Percentiles rank a stretch among this genome's conserved stretches.
Conservation (phyloP, 1,140 invertebrate genomes). For the Homalodisca vitripennis region DNA sequence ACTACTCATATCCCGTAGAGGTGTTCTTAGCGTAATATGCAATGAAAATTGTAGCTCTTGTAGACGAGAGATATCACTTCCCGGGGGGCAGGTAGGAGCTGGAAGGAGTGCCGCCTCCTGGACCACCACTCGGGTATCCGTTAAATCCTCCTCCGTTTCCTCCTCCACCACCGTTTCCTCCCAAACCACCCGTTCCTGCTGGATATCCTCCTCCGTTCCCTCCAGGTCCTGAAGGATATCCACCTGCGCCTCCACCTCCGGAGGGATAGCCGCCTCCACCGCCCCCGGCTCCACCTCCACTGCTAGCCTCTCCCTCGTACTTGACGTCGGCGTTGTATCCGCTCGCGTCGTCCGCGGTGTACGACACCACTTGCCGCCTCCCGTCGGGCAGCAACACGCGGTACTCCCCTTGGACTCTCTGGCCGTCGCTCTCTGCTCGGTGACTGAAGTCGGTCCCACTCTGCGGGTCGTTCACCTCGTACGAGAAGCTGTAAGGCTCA, state of each 20-base stretch:
- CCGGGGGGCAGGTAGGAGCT: conserved; percentile 20
- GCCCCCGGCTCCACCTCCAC: conserved; percentile 47
- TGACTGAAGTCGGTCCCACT: conserved; percentile 71
- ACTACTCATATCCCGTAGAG: too few relatives aligned
- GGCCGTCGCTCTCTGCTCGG: conserved; percentile 69
- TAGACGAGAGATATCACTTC: conserved; percentile 1
- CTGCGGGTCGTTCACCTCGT: conserved; percentile 72
- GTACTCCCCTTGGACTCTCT: conserved; percentile 69
- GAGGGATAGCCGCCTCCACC: conserved; percentile 32
- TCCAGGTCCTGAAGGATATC: conserved; percentile 33
- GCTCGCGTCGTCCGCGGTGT: conserved; percentile 49
- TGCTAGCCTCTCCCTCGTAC: conserved; percentile 47
- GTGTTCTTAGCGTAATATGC: too few relatives aligned
- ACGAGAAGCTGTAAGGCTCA: conserved; percentile 76
- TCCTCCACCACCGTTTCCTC: conserved; percentile 4
- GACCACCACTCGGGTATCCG: not conserved
- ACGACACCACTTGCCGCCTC: conserved; percentile 54
- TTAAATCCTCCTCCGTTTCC: conserved; percentile 14
- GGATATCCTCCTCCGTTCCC: not conserved
- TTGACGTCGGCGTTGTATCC: conserved; percentile 51
- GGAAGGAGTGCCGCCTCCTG: conserved; percentile 1
- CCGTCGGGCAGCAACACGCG: conserved; percentile 72
- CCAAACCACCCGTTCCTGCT: conserved; percentile 12
- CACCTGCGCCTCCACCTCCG: conserved; percentile 39
- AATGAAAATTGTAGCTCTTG: too few relatives aligned